Conservation (phyloP, 2,797 vertebrate genomes). For the Acridotheres tristis region DNA sequence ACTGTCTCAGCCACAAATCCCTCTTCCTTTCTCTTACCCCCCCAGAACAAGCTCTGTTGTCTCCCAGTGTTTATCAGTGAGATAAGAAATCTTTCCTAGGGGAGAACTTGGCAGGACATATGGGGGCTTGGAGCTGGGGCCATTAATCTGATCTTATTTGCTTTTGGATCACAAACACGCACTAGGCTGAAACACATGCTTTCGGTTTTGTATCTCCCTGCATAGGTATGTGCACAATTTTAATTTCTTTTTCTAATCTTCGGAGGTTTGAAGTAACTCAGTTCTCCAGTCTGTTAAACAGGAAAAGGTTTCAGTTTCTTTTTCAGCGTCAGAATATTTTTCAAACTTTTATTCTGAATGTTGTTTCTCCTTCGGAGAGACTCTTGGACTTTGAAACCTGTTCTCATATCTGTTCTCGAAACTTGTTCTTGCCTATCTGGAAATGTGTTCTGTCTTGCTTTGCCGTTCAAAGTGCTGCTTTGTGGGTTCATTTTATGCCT, state of each 20-base stretch:
- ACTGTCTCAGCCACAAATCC: background rate
- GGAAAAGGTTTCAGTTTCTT: conserved; percentile 42
- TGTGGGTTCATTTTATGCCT: background rate
- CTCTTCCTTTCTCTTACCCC: background rate
- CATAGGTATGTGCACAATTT: background rate
- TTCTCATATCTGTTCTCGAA: background rate
- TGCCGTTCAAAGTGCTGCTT: conserved; percentile 15
- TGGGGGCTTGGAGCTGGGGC: background rate
- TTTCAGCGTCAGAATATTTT: background rate
- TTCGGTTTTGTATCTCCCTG: background rate
- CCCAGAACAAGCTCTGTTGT: background rate
- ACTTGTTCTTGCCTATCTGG: background rate
- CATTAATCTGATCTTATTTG: background rate
- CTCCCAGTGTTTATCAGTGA: background rate
- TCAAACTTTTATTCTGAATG: background rate
- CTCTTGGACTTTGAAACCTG: conserved; percentile 37
- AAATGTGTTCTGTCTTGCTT: conserved; percentile 7
- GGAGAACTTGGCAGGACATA: background rate
- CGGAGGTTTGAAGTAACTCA: background rate
- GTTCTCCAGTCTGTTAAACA: background rate
- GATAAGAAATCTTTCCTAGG: background rate
- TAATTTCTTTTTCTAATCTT: background rate
- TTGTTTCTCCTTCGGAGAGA: background rate
- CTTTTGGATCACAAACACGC: background rate
- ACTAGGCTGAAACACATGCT: background rate